Base-by-base conservation (phyloP, 2,888 invertebrate species). In the Cenopis cana region DNA sequence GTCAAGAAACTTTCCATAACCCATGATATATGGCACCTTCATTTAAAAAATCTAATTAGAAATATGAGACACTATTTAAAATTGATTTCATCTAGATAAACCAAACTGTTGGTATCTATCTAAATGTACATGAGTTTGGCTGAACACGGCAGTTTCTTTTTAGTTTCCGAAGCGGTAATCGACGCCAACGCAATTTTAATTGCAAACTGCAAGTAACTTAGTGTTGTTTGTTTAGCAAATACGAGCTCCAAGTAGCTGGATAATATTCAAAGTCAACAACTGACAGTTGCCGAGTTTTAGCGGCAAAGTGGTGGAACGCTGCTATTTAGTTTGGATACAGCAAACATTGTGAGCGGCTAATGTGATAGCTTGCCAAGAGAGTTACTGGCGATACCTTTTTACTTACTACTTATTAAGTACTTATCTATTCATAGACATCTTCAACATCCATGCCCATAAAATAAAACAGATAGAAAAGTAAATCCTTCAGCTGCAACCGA, bases 241-340 rank as follows among this genome's bases (percentile, higher is more conserved):
- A 65, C 33, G 36, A 61, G 55, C 50, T 76, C 78, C 74, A 72
- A 79, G 77, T 77, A 79, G 76, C 81, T 76, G 80, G 80, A 81
- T 88, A 85, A 87, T 87, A 84, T 87, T 82, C 81, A 81, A 74
- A 80, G 87, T 82, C 88, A 90, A 90, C 86, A 91, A 80, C 82
- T 89, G 90, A 87, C 90, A 89, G 83, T 80, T 78, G 83, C 86
- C 85, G 83, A 81, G 82, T 85, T 86, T 85, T 82, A 84, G 81
- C 81, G 77, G 81, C 76, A 79, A 83, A 89, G 86, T 86, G 85
- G 81, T 78, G 73, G 77, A 81, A 82, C 81, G 82, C 70, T 76
- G 79, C 76, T n/a, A n/a, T n/a, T n/a, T 75, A 75, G 76, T 74
- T 76, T 74, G 57, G 65, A 38, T n/a, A 52, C 59, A 74, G 81